These are phyloP conservation scores for Gyps fulvus DNA, from an alignment of 2,113 vertebrate species.

Conservation along the genomic window DNA sequence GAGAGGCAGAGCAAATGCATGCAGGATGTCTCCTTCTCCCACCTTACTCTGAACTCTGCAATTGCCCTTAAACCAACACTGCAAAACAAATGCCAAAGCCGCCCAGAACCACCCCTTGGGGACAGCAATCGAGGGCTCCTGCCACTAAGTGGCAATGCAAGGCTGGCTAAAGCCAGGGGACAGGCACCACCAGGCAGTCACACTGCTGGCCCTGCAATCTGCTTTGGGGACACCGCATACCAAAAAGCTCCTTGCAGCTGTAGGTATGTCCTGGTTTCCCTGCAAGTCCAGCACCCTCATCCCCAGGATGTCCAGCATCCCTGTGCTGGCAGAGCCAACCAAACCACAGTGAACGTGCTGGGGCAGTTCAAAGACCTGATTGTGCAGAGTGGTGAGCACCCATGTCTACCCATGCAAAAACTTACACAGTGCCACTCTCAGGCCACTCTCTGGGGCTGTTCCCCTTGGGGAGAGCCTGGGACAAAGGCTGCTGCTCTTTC, in stretches of 20 bases:
- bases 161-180: background rate
- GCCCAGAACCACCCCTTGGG: background rate
- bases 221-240: background rate
- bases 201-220: background rate
- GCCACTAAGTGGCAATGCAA: conserved; percentile 56
- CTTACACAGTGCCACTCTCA: background rate
- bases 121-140: background rate
- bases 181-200: background rate
- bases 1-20: background rate
- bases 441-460: background rate
- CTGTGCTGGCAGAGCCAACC: background rate
- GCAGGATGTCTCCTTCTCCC: background rate
- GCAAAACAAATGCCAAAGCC: background rate
- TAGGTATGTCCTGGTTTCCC: background rate
- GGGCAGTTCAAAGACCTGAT: background rate
- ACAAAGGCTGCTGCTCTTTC: background rate
- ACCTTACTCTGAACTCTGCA: background rate
- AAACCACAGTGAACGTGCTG: background rate
- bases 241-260: background rate
- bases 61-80: background rate
- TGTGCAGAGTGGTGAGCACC: background rate
- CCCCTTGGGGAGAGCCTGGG: background rate
- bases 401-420: background rate
- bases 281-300: background rate
- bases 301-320: background rate